These are phyloP conservation scores for Anthophora plumipes DNA, from an alignment of 2,888 invertebrate genomes.

Conservation along the genomic window DNA sequence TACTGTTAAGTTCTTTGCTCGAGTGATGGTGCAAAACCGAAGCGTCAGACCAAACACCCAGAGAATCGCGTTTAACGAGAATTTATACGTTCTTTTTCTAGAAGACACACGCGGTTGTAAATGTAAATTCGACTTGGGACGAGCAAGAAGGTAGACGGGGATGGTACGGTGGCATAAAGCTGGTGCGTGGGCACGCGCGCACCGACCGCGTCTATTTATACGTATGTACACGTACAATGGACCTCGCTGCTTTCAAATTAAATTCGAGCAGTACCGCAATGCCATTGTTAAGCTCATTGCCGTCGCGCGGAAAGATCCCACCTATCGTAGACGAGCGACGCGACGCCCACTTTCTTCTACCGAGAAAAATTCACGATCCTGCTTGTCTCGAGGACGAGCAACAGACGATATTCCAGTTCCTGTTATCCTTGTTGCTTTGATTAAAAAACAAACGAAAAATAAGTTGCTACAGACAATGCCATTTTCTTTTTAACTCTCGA, in stretches of 20 bases:
- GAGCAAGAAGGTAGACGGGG: constrained; percentile 15
- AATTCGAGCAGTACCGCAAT: constrained; percentile 74
- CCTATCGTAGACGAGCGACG: constrained; percentile 54
- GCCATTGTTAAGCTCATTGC: constrained; percentile 70
- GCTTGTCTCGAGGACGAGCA: constrained; percentile 11
- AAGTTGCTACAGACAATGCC: not conserved
- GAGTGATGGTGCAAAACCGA: not conserved
- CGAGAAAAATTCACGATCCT: constrained; percentile 5
- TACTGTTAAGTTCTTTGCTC: not conserved
- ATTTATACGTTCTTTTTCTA: constrained; percentile 60
- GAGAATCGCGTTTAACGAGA: constrained; percentile 58
- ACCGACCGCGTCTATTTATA: constrained; percentile 71
- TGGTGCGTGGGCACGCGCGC: constrained; percentile 71
- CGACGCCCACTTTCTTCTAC: constrained; percentile 49
- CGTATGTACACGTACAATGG: constrained; percentile 66
- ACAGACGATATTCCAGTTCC: not conserved
- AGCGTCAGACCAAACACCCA: not conserved
- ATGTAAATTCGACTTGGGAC: constrained; percentile 65
- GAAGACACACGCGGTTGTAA: constrained; percentile 51
- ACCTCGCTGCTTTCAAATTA: constrained; percentile 70
- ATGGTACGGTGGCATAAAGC: constrained; percentile 63
- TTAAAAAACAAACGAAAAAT: not conserved
- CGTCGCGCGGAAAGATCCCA: constrained; percentile 48
- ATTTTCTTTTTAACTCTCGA: constrained; percentile 1
- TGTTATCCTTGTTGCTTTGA: not conserved